Percentiles rank a stretch among this genome's conserved stretches.
Conservation (phyloP, 2,888 invertebrate genomes). For the Gari tellinella region DNA sequence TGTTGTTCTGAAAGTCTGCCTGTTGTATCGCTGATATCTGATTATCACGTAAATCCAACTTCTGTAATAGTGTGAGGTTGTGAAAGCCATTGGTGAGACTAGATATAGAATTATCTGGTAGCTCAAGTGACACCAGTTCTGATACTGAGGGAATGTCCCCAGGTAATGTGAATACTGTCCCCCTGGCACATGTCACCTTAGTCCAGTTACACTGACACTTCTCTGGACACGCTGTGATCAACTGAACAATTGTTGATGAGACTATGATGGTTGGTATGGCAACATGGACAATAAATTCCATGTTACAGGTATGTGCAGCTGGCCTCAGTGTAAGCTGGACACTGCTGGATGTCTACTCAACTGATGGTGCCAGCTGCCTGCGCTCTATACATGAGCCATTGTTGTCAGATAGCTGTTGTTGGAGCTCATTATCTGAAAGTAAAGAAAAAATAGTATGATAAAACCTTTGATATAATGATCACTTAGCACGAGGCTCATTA, state of each 20-base stretch:
- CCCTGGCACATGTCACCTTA: slow-evolving; percentile 54
- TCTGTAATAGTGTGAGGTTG: slow-evolving; percentile 50
- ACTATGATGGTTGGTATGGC: slow-evolving; percentile 22
- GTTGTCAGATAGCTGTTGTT: slow-evolving; percentile 3
- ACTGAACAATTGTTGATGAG: not conserved
- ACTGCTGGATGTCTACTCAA: not conserved
- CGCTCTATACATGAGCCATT: slow-evolving; percentile 14
- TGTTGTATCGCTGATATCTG: slow-evolving; percentile 34
- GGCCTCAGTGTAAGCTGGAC: slow-evolving; percentile 24
- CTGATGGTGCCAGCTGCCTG: slow-evolving; percentile 20
- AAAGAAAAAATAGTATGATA: too few species aligned
- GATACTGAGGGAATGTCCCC: too few species aligned
- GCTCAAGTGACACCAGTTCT: slow-evolving; percentile 31
- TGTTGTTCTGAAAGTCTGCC: slow-evolving; percentile 28
- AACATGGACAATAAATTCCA: slow-evolving; percentile 10
- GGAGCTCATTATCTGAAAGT: too few species aligned
- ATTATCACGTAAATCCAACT: slow-evolving; percentile 72
- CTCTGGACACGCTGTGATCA: slow-evolving; percentile 38
- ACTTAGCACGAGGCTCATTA: too few species aligned
- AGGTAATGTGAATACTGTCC: too few species aligned
- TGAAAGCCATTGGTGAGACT: slow-evolving; percentile 56
- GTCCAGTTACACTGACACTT: slow-evolving; percentile 40
- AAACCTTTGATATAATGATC: too few species aligned
- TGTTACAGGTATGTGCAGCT: slow-evolving; percentile 11
- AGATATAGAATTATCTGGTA: slow-evolving; percentile 55